Evolutionary conservation across 2,113 vertebrate genomes (phyloP).

Genomic region (Aegotheles bennettii): DNA sequence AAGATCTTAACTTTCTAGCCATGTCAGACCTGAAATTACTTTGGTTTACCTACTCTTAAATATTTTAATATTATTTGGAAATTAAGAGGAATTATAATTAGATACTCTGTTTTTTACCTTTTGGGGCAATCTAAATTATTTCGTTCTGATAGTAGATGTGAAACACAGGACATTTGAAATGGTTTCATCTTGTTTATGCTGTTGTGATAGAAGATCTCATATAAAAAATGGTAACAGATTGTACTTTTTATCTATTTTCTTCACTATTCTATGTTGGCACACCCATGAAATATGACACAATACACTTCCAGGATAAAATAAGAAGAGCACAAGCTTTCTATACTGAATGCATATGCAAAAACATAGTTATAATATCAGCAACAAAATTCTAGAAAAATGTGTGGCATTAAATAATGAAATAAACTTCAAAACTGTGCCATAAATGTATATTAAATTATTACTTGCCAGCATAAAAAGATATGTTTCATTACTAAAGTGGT

Average conservation of each 20-base stretch:
- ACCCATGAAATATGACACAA: slow-evolving; percentile 82
- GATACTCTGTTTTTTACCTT: neutral
- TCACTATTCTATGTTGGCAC: slow-evolving; percentile 81
- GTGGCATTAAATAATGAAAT: slow-evolving; percentile 64
- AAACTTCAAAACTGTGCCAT: slow-evolving; percentile 71
- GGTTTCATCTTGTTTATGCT: slow-evolving; percentile 61
- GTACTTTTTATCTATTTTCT: slow-evolving; percentile 31
- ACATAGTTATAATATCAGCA: slow-evolving; percentile 43
- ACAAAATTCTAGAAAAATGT: slow-evolving; percentile 52
- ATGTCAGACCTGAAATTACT: neutral
- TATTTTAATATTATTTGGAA: neutral
- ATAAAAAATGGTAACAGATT: slow-evolving; percentile 58
- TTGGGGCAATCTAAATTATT: neutral
- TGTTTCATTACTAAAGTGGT: slow-evolving; percentile 65
- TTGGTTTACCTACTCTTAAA: neutral
- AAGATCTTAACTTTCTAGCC: neutral
- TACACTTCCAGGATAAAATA: slow-evolving; percentile 71
- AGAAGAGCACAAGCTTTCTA: slow-evolving; percentile 9
- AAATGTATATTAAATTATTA: slow-evolving; percentile 75
- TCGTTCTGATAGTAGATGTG: slow-evolving; percentile 68
- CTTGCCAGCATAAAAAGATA: slow-evolving; percentile 68
- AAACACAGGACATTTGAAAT: slow-evolving; percentile 71
- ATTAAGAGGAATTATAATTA: neutral
- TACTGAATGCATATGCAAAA: slow-evolving; percentile 32
- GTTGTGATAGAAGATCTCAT: slow-evolving; percentile 30